Percentiles rank a stretch among this genome's conserved stretches.
phyloP scores from a whole-genome alignment of 2,888 invertebrate genomes.

The Ferrisia virgata region DNA sequence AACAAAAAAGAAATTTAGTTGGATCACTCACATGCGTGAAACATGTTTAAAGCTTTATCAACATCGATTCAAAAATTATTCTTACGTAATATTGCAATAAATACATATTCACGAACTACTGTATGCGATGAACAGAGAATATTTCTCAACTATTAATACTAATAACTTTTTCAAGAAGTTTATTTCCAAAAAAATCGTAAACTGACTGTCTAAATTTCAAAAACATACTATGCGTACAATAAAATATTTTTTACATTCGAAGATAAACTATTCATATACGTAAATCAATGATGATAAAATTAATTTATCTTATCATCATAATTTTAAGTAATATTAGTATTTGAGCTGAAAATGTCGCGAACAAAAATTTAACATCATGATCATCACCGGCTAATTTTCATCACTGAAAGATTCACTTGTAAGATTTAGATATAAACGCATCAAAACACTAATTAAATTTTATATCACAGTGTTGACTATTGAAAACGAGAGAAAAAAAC shows the following conservation, averaged over 20 bases:
- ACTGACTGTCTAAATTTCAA: not conserved
- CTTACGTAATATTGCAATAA: not conserved
- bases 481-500: not conserved
- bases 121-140: not conserved
- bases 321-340: too few relatives aligned
- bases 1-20: not conserved
- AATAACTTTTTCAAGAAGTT: not conserved
- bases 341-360: too few relatives aligned
- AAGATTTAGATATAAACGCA: not conserved
- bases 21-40: not conserved
- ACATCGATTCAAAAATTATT: not conserved
- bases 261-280: too few relatives aligned
- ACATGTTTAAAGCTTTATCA: not conserved
- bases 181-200: not conserved
- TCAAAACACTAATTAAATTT: constrained; percentile 1
- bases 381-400: not conserved
- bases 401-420: not conserved
- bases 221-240: not conserved
- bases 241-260: not conserved
- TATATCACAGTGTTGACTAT: not conserved
- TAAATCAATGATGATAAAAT: too few relatives aligned
- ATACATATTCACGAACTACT: not conserved
- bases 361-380: too few relatives aligned
- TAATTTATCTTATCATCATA: too few relatives aligned
- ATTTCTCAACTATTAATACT: not conserved